Base-by-base conservation (phyloP, 1,140 invertebrate genomes). In the Hypothenemus hampei region DNA sequence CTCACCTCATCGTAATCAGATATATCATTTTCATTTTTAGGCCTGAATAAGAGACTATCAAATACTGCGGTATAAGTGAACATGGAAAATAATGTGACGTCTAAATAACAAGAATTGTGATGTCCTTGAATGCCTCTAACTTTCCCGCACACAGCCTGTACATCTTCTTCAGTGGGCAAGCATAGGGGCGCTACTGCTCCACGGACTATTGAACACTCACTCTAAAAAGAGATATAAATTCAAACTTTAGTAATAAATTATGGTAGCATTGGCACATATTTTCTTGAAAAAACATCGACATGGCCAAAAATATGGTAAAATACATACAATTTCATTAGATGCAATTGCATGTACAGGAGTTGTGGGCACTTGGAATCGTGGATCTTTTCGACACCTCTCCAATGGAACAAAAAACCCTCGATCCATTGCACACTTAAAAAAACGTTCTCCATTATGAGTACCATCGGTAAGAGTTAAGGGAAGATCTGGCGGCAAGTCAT, bases 91-190 rank as follows among this genome's bases (percentile, higher is more conserved):
- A 98, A 75, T 3, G 93, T 97, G 1, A 94, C 93, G 72, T 98
- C 96, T 52, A 98, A 76, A 72, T 98, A 98, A 72, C 96, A 98
- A 0, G 93, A 97, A 76, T 98, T 98, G 67, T 96, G 91, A 71
- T 97, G 93, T 4, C 96, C 96, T 75, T 98, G 94, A 63, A 97
- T 97, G 3, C 95, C 94, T 59, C 83, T 77, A 67, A 83, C 86
- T 73, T 89, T 89, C 15, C 87, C 84, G 65, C 82, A 86, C 49
- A 85, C 76, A 24, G 74, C 78, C 50, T 81, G 79, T 10, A 87
- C 74, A 59, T 85, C 82, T 10, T 81, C 81, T 55, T 71, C 67
- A 16, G 65, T 67, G 52, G 76, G 75, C 57, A 81, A 73, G 59
- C 75, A 81, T 31, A 93, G 77, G 6, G 91, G 90, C 13, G 86